A percentile compares a stretch with the other conserved stretches of the same genome.
These are phyloP conservation scores for Dolichallabes microphthalmus DNA, from an alignment of 2,113 vertebrate species.

Conservation along the genomic window DNA sequence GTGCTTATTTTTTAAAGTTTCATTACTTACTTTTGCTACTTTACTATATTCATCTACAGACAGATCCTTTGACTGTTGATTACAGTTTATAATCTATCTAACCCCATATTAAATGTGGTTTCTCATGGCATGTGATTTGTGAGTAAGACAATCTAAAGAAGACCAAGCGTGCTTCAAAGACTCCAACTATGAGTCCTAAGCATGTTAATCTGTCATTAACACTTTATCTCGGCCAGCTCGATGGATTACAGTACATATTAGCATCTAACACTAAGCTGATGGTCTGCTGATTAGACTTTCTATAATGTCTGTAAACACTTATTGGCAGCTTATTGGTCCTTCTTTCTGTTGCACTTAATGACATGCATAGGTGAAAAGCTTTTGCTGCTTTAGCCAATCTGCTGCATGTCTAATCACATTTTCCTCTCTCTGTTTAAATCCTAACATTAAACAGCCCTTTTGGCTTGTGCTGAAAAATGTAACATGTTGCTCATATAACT, in stretches of 20 bases:
- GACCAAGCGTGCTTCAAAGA: background rate
- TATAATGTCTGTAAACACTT: background rate
- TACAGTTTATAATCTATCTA: background rate
- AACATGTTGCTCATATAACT: background rate
- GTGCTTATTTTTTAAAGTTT: background rate
- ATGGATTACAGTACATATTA: background rate
- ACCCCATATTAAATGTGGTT: background rate
- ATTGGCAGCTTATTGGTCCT: background rate
- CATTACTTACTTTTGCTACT: background rate
- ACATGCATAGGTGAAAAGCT: background rate
- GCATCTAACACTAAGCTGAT: constrained; percentile 1
- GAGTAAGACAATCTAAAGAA: background rate
- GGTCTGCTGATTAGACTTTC: background rate
- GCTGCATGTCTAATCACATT: constrained; percentile 20
- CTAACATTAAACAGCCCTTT: constrained; percentile 3
- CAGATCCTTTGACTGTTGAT: background rate
- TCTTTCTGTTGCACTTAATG: background rate
- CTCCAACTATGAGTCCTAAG: background rate
- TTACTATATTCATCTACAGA: background rate
- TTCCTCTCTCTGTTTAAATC: background rate
- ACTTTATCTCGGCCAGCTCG: background rate
- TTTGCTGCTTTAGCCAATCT: background rate
- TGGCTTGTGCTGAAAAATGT: background rate
- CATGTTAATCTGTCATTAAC: background rate
- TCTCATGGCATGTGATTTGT: background rate